Evolutionary conservation across 1,140 invertebrate species (phyloP), one percentile per base, ranked within the genome.

Genomic region (Coptotermes formosanus): DNA sequence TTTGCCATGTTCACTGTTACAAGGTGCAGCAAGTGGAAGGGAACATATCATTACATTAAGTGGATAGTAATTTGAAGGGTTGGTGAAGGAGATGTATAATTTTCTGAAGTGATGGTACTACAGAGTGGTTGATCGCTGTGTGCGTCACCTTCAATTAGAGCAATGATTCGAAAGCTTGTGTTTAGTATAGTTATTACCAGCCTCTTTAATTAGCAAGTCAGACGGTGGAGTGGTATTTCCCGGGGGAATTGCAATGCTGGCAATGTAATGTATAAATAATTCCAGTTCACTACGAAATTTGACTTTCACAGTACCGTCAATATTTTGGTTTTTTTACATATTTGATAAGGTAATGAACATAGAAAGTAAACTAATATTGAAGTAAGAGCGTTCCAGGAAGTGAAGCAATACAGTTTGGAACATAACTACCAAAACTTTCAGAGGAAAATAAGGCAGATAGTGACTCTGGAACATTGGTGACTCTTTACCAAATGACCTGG

Each of bases 61-160:
- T 75, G 64, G 64, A 75, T 75, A 25, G 25, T 75, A 75, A 75
- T 75, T 75, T 75, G n/a, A 75, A 75, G 25, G n/a, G 64, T 75
- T 75, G 64, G 64, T 75, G 8, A n/a, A n/a, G 64, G 64, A 25
- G 64, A 8, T 25, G 64, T 75, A 75, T 30, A 30, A 30, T 75
- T n/a, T 75, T 75, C 64, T 75, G 64, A 30, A 75, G 25, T 30
- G 64, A 75, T 30, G 64, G n/a, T 2, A 21, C 19, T 55, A 55
- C 19, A 21, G 14, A 21, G n/a, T n/a, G 64, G 25, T 30, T 75
- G n/a, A 75, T 75, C 64, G 64, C n/a, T 75, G 30, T 12, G 64
- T 30, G 64, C n/a, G 64, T 75, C 64, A 30, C 25, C 64, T 75
- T 75, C 64, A 75, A 75, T 75, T 75, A 75, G 64, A 30, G n/a